A percentile compares a stretch with the other conserved stretches of the same genome.
Conservation (phyloP, 2,113 vertebrate species). For the Nannospalax galili region DNA sequence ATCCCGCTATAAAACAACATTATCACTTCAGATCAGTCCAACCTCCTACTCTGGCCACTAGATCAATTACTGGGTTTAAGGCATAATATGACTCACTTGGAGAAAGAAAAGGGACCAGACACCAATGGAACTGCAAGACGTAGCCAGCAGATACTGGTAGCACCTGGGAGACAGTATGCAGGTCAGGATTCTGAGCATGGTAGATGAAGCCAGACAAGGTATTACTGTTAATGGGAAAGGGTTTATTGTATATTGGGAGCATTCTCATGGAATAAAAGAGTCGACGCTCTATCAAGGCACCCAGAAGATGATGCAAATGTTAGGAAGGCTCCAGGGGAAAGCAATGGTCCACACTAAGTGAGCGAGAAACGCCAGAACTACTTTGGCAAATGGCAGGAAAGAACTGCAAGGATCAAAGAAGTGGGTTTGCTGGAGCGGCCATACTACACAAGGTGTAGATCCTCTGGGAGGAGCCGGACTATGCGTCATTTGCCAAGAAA, state of each 20-base stretch:
- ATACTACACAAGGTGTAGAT: not conserved
- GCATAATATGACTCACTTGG: not conserved
- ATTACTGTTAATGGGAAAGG: not conserved
- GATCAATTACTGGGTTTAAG: not conserved
- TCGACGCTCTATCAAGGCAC: not conserved
- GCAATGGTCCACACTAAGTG: not conserved
- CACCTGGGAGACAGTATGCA: fast-evolving
- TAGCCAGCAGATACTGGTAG: not conserved
- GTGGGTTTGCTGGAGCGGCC: not conserved
- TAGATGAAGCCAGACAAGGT: not conserved
- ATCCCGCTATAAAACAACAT: not conserved
- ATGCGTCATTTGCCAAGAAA: too few relatives aligned
- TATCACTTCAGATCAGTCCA: not conserved
- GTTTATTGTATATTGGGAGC: not conserved
- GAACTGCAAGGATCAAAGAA: not conserved
- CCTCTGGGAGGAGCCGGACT: not conserved
- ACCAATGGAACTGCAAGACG: not conserved
- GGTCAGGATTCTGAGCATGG: not conserved
- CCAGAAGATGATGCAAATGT: not conserved
- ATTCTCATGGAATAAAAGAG: not conserved
- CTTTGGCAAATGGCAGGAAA: not conserved
- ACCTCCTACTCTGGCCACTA: not conserved
- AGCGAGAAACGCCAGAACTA: not conserved
- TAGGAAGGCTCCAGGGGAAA: not conserved
- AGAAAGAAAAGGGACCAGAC: not conserved